These are phyloP conservation scores for Microtus richardsoni DNA, from an alignment of 2,113 vertebrate species.

Conservation along the genomic window DNA sequence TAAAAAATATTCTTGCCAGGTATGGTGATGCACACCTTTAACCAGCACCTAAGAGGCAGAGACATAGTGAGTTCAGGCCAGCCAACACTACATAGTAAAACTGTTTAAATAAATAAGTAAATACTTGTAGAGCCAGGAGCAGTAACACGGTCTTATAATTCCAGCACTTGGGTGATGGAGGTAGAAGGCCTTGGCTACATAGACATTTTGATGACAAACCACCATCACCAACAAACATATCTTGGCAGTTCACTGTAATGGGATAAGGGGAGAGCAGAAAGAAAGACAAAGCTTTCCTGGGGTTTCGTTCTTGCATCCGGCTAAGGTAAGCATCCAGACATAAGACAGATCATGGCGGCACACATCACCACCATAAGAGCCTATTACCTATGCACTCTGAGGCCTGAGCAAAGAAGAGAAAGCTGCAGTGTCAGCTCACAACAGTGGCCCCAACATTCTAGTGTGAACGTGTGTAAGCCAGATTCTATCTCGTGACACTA, in stretches of 20 bases:
- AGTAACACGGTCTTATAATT: not conserved
- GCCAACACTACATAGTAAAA: not conserved
- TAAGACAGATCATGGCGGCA: constrained; percentile 17
- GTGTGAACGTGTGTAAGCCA: not conserved
- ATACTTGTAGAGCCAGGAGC: not conserved
- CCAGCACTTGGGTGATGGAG: not conserved
- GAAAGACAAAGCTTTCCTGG: not conserved
- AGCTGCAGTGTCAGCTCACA: constrained; percentile 14
- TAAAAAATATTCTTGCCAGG: not conserved
- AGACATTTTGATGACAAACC: not conserved
- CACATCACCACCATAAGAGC: not conserved
- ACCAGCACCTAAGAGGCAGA: not conserved
- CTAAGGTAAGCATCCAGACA: constrained; percentile 41
- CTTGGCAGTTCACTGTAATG: not conserved
- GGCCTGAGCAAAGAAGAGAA: constrained; percentile 21
- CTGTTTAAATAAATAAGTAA: not conserved
- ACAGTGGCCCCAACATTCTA: not conserved
- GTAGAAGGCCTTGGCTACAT: not conserved
- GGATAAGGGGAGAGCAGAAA: not conserved
- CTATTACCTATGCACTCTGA: constrained; percentile 24
- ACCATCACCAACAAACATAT: constrained; percentile 24
- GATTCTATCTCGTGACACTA: not conserved
- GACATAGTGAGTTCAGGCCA: not conserved
- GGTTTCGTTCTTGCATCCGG: not conserved
- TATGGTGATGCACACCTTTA: not conserved